These are phyloP conservation scores for Eilema caniola DNA, from an alignment of 2,888 invertebrate species.

Conservation along the genomic window DNA sequence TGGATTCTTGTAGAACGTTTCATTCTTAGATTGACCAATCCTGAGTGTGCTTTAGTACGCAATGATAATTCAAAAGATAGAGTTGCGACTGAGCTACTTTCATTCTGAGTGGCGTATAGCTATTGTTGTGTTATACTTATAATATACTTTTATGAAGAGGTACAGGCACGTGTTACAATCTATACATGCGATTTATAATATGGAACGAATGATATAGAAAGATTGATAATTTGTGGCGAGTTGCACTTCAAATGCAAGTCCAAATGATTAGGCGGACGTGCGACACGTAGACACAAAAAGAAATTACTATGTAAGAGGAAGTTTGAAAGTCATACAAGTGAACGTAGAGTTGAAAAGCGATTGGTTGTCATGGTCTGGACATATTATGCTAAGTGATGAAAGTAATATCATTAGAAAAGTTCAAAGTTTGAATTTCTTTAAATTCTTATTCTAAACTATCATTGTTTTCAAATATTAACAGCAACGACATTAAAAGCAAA, in stretches of 20 bases:
- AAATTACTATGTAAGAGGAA: no score
- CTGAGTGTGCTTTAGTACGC: not conserved
- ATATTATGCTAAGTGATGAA: no score
- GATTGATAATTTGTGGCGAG: not conserved
- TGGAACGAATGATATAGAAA: not conserved
- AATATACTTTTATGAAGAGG: not conserved
- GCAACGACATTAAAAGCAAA: not conserved
- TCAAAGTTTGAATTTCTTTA: no score
- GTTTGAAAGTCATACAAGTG: no score
- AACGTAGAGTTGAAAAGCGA: no score
- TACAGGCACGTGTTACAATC: not conserved
- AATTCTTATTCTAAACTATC: no score
- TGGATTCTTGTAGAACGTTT: slow-evolving; percentile 19
- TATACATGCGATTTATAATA: no score
- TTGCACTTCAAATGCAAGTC: not conserved
- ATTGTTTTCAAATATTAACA: not conserved
- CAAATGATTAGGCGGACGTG: no score
- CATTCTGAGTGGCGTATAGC: not conserved
- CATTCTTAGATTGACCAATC: slow-evolving; percentile 8
- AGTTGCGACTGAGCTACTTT: not conserved
- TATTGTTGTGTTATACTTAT: not conserved
- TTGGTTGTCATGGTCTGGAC: no score
- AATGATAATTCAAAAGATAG: not conserved
- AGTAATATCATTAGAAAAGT: no score
- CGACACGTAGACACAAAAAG: no score